Evolutionary conservation across 2,888 invertebrate genomes (phyloP), one percentile per base, ranked within the genome.

Genomic region (Apotomis turbidana): DNA sequence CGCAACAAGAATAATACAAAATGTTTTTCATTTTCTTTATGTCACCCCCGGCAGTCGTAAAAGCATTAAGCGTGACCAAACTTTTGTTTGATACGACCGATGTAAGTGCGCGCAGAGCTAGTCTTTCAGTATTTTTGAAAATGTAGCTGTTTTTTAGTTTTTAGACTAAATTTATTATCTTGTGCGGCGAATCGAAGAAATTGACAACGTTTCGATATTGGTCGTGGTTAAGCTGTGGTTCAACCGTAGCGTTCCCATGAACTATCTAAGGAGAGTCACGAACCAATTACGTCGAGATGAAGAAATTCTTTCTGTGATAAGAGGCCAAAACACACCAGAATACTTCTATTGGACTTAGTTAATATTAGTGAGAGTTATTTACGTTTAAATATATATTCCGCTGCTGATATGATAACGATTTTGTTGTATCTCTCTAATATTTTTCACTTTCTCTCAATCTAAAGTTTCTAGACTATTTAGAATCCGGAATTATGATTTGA

Each of bases 21-120:
- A 95, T 96, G 96, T 96, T 96, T 96, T 96, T 96, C 96, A 96
- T 96, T 96, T 96, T 96, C 96, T 96, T 96, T 96, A 96, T 96
- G 95, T 96, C 95, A 96, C 96, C 96, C 96, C 91, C 94, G 96
- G 95, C 95, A 95, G 95, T 96, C 96, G 95, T 96, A 96, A 96
- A 96, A 94, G 96, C 96, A 96, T 96, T 96, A 96, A 95, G 95
- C 96, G 95, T 96, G 96, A 96, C 96, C 96, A 95, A 96, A 95
- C 95, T 95, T 95, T 93, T 93, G 93, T 93, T 93, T 93, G 93
- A 93, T 93, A 93, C 91, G 88, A 85, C 88, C 87, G 84, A 88
- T 90, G 89, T 90, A 90, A 90, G 89, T 88, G 89, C 89, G 90
- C 84, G 86, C 85, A 87, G 79, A 84, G 85, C 82, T 79, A 70